Percentiles rank a stretch among this genome's conserved stretches.
phyloP scores from a whole-genome alignment of 2,113 vertebrate species.

The Rhombomys opimus region DNA sequence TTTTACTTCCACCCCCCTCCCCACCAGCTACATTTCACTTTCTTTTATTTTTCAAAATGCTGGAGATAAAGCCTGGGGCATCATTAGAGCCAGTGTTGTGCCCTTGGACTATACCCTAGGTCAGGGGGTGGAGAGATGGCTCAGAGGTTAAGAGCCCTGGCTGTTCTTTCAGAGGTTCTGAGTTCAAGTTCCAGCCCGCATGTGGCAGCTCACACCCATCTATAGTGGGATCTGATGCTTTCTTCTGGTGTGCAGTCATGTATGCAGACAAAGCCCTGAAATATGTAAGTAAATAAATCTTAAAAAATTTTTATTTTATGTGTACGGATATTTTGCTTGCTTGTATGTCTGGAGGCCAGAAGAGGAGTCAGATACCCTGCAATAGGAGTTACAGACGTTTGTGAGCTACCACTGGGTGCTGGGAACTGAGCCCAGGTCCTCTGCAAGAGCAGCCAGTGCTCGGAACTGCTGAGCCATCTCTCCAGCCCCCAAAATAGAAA shows the following conservation, averaged over 20 bases:
- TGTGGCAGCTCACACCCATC: too few species aligned
- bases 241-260: too few species aligned
- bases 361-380: not conserved
- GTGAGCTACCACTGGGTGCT: not conserved
- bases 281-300: too few species aligned
- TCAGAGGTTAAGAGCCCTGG: too few species aligned
- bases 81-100: not conserved
- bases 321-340: not conserved
- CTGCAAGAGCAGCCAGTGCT: not conserved
- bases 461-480: not conserved
- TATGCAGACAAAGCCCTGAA: too few species aligned
- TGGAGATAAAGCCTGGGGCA: not conserved
- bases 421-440: not conserved
- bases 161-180: too few species aligned
- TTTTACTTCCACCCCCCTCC: fast-evolving
- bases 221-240: too few species aligned
- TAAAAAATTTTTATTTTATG: not conserved
- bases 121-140: not conserved
- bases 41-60: not conserved
- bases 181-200: too few species aligned
- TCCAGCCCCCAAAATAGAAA: not conserved
- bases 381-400: not conserved
- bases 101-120: not conserved
- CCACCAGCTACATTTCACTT: not conserved
- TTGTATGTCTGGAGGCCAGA: not conserved